Conservation (phyloP, 2,797 vertebrate genomes). For the Acridotheres tristis region DNA sequence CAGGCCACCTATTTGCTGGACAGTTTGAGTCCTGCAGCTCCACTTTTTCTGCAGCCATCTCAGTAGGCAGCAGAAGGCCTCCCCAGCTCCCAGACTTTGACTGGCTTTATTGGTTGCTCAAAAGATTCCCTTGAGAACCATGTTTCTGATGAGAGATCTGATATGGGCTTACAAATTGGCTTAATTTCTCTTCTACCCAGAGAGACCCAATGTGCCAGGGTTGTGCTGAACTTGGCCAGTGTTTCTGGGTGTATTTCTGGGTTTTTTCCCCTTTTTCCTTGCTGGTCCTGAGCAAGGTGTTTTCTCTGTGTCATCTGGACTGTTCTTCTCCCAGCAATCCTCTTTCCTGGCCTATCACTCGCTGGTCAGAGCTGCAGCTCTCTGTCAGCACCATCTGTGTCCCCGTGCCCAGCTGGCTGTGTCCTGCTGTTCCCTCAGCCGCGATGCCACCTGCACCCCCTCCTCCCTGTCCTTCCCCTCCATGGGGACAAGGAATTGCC, state of each 20-base stretch:
- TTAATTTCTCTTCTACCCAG: not conserved
- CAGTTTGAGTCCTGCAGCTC: not conserved
- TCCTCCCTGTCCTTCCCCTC: not conserved
- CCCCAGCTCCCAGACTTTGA: not conserved
- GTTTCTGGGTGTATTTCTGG: not conserved
- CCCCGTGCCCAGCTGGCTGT: not conserved
- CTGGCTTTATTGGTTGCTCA: not conserved
- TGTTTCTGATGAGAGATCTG: not conserved
- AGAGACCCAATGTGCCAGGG: accelerated
- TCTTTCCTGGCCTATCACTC: not conserved
- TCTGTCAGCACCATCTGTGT: conserved; percentile 1
- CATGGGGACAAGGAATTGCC: accelerated
- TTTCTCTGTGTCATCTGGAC: not conserved
- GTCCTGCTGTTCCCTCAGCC: not conserved
- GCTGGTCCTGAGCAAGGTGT: not conserved
- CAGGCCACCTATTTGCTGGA: not conserved
- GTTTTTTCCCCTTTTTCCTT: accelerated
- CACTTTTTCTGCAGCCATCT: not conserved
- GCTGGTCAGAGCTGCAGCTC: accelerated
- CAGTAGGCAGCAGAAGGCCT: not conserved
- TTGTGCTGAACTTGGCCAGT: not conserved
- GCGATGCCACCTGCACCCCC: accelerated
- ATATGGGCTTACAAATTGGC: not conserved
- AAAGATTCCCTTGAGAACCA: accelerated
- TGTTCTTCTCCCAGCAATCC: not conserved